These are phyloP conservation scores for Pangasius macronema DNA, from an alignment of 2,797 vertebrate species.

Conservation along the genomic window DNA sequence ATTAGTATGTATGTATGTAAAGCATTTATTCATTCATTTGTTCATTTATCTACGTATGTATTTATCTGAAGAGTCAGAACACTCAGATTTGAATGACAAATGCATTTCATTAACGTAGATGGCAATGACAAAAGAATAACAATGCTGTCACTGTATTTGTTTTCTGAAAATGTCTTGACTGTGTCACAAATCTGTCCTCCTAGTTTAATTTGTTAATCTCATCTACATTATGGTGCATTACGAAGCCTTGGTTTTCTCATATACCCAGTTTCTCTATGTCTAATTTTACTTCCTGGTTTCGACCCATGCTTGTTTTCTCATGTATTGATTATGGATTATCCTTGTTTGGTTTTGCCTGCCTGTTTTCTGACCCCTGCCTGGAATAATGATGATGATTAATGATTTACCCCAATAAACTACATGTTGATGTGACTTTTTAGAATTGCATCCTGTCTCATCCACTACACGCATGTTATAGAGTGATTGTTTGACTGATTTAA, in stretches of 20 bases:
- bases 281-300: background rate
- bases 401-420: background rate
- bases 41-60: no score
- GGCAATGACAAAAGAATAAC: background rate
- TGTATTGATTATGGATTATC: background rate
- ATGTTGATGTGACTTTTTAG: background rate
- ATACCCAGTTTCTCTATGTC: background rate
- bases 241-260: background rate
- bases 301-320: background rate
- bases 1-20: background rate
- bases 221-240: background rate
- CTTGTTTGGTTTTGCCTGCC: background rate
- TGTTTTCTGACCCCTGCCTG: background rate
- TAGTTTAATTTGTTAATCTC: background rate
- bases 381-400: background rate
- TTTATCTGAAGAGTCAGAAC: background rate
- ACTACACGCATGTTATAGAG: no score
- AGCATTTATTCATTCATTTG: background rate
- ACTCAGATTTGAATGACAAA: background rate
- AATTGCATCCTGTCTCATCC: background rate
- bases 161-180: background rate
- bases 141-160: background rate
- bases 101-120: background rate
- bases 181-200: background rate
- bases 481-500: background rate